Percentiles rank a stretch among this genome's conserved stretches.
These are phyloP conservation scores for Urechis unicinctus DNA, from an alignment of 2,888 invertebrate genomes.

Conservation along the genomic window DNA sequence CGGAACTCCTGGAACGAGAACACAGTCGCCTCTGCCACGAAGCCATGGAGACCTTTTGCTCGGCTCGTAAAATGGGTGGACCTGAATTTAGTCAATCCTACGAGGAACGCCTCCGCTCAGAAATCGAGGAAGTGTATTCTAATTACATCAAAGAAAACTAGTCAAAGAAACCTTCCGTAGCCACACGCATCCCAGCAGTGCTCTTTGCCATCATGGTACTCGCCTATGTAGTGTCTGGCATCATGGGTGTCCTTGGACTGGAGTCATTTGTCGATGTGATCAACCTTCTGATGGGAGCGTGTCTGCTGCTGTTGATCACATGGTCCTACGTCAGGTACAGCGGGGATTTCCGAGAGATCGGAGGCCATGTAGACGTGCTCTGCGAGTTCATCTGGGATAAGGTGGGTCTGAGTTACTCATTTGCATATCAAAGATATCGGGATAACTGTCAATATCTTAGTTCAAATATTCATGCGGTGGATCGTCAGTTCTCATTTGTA, in stretches of 20 bases:
- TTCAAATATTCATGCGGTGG: too few relatives aligned
- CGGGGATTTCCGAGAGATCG: constrained; percentile 83
- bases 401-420: constrained; percentile 48
- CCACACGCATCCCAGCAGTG: constrained; percentile 86
- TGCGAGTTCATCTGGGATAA: constrained; percentile 85
- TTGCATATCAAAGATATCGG: too few relatives aligned
- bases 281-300: constrained; percentile 39
- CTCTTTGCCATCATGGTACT: constrained; percentile 67
- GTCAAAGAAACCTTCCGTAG: constrained; percentile 97
- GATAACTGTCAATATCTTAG: too few relatives aligned
- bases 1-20: constrained; percentile 75
- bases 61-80: constrained; percentile 96
- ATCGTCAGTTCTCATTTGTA: too few relatives aligned
- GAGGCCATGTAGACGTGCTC: constrained; percentile 77
- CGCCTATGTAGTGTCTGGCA: constrained; percentile 72
- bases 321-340: constrained; percentile 66
- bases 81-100: constrained; percentile 87
- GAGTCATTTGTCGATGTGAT: constrained; percentile 43
- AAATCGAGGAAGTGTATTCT: constrained; percentile 75
- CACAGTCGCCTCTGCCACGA: constrained; percentile 74
- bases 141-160: constrained; percentile 92
- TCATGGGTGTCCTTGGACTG: constrained; percentile 44
- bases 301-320: constrained; percentile 34
- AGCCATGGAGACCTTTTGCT: constrained; percentile 69
- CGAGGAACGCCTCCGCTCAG: constrained; percentile 72